Evolutionary conservation across 1,140 invertebrate genomes (phyloP), one percentile per base, ranked within the genome.

Genomic region (Leguminivora glycinivorella): DNA sequence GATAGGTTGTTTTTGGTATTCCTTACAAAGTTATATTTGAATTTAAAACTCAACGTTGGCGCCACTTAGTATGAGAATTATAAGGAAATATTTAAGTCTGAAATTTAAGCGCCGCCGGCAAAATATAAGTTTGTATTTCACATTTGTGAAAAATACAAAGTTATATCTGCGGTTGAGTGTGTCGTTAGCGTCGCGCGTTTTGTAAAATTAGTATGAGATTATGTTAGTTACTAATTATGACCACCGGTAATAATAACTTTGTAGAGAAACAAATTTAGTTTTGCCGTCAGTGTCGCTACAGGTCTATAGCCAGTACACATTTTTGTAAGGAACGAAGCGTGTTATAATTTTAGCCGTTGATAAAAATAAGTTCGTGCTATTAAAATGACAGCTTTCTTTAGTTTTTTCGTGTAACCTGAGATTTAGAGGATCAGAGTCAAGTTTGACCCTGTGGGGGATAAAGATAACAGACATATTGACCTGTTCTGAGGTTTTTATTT

Each of bases 371-470:
- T 52, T 52, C 22, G 47, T 52, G 19, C 47, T 10, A 22, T 22
- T n/a, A 52, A 52, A 22, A 22, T 52, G 47, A 52, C 19, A 52
- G 47, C 47, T 52, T 52, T 52, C 47, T 52, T 52, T 52, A 52
- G 19, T 43, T 43, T 43, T 43, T 43, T 22, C 2, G 47, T 52
- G 47, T 22, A 52, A 52, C 47, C 22, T 52, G 47, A 52, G 47
- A 52, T 52, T 22, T 22, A 22, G 19, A 17, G 47, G 5, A 52
- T 52, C 47, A 19, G 19, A 22, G 19, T 52, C 47, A 52, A 22
- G 7, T 52, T 9, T 22, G 47, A 52, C 19, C 19, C 19, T 22
- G 19, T 52, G 47, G 47, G 19, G 5, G 47, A 52, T 22, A 52
- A 10, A 52, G 47, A 52, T 52, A 52, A 52, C 47, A 52, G n/a